Percentiles rank a stretch among this genome's conserved stretches.
These are phyloP conservation scores for Maccullochella peelii DNA, from an alignment of 2,113 vertebrate species.

Conservation along the genomic window DNA sequence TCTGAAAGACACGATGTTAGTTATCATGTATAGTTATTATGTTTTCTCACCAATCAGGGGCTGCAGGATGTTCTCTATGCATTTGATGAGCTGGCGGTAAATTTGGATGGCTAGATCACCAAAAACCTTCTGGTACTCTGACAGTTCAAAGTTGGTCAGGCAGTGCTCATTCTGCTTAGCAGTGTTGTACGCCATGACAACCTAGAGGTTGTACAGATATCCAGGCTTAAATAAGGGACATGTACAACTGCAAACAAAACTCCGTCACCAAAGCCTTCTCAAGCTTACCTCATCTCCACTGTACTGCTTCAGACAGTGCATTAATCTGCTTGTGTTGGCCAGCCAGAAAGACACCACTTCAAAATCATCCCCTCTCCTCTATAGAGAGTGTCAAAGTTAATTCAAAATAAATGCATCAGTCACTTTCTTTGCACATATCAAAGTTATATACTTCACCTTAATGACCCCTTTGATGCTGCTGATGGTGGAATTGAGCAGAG, in stretches of 20 bases:
- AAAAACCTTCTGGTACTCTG: constrained; percentile 94
- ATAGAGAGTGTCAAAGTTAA: constrained; percentile 34
- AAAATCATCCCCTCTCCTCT: constrained; percentile 94
- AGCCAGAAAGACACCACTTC: constrained; percentile 97
- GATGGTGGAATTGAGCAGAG: constrained; percentile 93
- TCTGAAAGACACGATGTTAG: neutral
- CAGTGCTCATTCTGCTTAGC: constrained; percentile 94
- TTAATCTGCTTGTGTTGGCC: constrained; percentile 92
- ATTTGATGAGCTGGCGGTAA: constrained; percentile 95
- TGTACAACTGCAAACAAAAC: neutral
- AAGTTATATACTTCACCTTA: constrained; percentile 84
- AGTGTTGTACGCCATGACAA: constrained; percentile 91
- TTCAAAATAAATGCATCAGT: neutral
- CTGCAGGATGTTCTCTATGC: constrained; percentile 91
- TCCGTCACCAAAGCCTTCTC: neutral
- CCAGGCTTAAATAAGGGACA: neutral
- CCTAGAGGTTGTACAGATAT: constrained; percentile 55
- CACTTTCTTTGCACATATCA: neutral
- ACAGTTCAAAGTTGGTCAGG: constrained; percentile 95
- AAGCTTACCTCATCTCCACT: constrained; percentile 93
- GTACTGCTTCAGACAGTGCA: constrained; percentile 97
- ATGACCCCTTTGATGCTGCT: constrained; percentile 94
- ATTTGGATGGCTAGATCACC: constrained; percentile 95
- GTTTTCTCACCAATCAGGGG: constrained; percentile 91
- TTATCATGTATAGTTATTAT: neutral